These are phyloP conservation scores for Temnothorax ravouxi DNA, from an alignment of 2,888 invertebrate genomes.

Conservation along the genomic window DNA sequence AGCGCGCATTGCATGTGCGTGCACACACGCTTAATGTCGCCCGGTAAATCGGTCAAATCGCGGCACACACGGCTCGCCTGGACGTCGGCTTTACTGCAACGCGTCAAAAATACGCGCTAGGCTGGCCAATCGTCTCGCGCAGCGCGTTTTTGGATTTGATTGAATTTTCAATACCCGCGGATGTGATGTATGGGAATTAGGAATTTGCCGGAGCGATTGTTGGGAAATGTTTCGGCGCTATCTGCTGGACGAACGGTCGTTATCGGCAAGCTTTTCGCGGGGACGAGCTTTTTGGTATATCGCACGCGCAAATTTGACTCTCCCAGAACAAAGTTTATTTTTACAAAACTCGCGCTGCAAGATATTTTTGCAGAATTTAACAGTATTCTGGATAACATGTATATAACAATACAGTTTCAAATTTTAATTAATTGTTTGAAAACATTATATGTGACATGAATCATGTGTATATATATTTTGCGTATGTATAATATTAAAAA, in stretches of 20 bases:
- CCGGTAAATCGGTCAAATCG: conserved; percentile 75
- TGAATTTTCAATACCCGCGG: conserved; percentile 48
- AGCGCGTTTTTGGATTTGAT: conserved; percentile 49
- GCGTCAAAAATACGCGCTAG: conserved; percentile 50
- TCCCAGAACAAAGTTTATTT: conserved; percentile 20
- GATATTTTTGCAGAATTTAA: neutral
- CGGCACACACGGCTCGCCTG: conserved; percentile 53
- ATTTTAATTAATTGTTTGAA: neutral
- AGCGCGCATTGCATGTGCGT: conserved; percentile 58
- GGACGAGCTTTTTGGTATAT: conserved; percentile 31
- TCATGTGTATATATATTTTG: neutral
- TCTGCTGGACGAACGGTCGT: conserved; percentile 30
- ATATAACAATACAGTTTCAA: neutral
- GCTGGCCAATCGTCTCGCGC: conserved; percentile 45
- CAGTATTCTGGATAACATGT: neutral
- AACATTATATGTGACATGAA: neutral
- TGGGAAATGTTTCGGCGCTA: conserved; percentile 36
- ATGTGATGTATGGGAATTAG: conserved; percentile 57
- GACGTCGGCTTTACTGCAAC: conserved; percentile 38
- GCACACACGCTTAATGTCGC: conserved; percentile 67
- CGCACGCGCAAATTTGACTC: conserved; percentile 29
- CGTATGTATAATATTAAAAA: neutral
- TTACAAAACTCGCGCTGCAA: conserved; percentile 8
- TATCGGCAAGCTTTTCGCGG: conserved; percentile 46
- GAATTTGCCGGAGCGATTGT: conserved; percentile 54